phyloP scores from a whole-genome alignment of 2,888 invertebrate genomes.

The Colostygia pectinataria region DNA sequence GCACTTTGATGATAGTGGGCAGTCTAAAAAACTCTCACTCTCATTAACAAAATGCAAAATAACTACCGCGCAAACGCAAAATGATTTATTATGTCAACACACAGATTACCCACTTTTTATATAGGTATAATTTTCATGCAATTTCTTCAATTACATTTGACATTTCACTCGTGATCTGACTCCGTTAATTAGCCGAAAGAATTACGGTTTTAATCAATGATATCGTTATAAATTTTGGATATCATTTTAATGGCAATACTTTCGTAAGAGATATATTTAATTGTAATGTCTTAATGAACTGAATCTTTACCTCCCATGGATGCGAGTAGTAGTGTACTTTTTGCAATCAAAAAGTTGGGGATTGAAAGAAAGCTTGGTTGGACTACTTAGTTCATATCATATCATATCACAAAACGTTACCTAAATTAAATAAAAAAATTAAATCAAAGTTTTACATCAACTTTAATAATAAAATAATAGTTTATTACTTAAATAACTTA shows the following conservation, averaged over 20 bases:
- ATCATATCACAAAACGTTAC: too few species aligned
- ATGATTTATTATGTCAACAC: conserved; percentile 47
- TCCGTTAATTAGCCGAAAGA: conserved; percentile 46
- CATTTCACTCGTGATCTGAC: conserved; percentile 42
- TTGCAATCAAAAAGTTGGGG: background rate
- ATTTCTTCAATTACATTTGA: conserved; percentile 50
- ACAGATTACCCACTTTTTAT: conserved; percentile 36
- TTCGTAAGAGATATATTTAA: conserved; percentile 25
- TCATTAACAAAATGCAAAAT: background rate
- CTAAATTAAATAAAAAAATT: too few species aligned
- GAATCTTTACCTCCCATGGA: conserved; percentile 13
- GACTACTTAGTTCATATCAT: too few species aligned
- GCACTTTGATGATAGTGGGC: too few species aligned
- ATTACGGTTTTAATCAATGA: conserved; percentile 30
- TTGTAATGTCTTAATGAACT: conserved; percentile 24
- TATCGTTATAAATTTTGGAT: conserved; percentile 27
- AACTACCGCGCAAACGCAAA: conserved; percentile 37
- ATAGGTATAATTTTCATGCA: conserved; percentile 39
- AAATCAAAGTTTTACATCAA: too few species aligned
- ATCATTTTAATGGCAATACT: conserved; percentile 23
- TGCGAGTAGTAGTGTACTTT: background rate
- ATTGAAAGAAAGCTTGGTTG: too few species aligned
- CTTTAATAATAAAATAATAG: too few species aligned
- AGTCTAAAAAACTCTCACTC: background rate
- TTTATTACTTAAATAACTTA: too few species aligned